A percentile compares a stretch with the other conserved stretches of the same genome.
phyloP scores from a whole-genome alignment of 2,797 vertebrate genomes.

The Anabas testudineus region DNA sequence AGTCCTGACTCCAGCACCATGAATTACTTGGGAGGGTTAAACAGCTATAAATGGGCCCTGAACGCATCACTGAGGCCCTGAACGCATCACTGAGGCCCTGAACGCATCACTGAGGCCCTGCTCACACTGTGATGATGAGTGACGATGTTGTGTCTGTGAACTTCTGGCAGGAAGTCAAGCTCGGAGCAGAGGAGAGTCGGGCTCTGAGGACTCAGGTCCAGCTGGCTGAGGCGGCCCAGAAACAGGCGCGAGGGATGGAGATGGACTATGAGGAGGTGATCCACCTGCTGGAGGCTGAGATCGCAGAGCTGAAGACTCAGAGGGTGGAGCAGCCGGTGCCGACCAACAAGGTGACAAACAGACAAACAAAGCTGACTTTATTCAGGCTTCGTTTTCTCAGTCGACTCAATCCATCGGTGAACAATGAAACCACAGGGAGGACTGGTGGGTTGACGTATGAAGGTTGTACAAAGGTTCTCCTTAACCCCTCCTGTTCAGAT shows the following conservation, averaged over 20 bases:
- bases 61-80: too few relatives aligned
- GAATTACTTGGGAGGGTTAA: too few relatives aligned
- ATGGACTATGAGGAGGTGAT: slow-evolving; percentile 97
- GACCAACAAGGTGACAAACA: slow-evolving; percentile 83
- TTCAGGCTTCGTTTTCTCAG: too few relatives aligned
- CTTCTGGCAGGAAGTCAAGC: slow-evolving; percentile 87
- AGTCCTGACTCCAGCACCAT: not conserved
- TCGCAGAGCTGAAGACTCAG: slow-evolving; percentile 91
- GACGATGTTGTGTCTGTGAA: not conserved
- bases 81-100: not conserved
- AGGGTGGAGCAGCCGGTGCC: slow-evolving; percentile 82
- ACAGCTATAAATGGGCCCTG: too few relatives aligned
- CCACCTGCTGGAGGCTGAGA: slow-evolving; percentile 92
- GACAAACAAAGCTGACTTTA: not conserved
- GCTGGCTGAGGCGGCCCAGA: slow-evolving; percentile 90
- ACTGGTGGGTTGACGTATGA: too few relatives aligned
- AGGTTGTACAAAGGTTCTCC: too few relatives aligned
- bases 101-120: not conserved
- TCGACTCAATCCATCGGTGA: too few relatives aligned
- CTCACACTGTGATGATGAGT: not conserved
- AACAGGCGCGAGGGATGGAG: slow-evolving; percentile 91
- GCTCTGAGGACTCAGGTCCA: slow-evolving; percentile 87
- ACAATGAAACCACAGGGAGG: too few relatives aligned
- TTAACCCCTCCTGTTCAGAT: too few relatives aligned
- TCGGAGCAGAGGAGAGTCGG: slow-evolving; percentile 87